Conservation (phyloP, 2,888 invertebrate species). For the Drosophila peninsularis region DNA sequence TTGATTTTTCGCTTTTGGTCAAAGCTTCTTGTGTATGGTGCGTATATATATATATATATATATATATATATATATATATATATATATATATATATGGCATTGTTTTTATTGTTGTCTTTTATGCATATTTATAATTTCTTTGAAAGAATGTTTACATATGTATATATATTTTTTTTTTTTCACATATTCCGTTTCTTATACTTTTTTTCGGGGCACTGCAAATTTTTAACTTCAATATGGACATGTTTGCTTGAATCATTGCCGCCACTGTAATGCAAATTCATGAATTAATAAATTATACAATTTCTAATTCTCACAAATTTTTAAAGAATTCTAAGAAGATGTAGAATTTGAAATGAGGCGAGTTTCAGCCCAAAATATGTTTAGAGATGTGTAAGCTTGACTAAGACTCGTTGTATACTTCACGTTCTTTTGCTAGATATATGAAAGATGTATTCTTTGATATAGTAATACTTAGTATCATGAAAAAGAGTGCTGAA, state of each 20-base stretch:
- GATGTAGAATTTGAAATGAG: no score
- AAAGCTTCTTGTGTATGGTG: constrained; percentile 51
- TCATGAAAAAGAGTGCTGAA: no score
- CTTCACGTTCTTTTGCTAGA: no score
- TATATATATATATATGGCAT: background rate
- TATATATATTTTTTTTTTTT: background rate
- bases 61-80: background rate
- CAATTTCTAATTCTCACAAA: no score
- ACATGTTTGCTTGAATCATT: background rate
- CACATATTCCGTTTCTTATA: constrained; percentile 15
- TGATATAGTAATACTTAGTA: no score
- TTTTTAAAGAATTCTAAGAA: background rate
- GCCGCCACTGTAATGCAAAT: no score
- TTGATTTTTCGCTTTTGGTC: constrained; percentile 36
- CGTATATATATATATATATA: background rate
- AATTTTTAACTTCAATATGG: constrained; percentile 8
- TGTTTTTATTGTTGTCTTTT: constrained; percentile 16
- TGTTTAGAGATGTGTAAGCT: no score
- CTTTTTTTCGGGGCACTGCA: constrained; percentile 10
- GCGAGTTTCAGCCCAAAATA: no score
- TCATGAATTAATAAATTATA: no score
- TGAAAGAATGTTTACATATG: constrained; percentile 51
- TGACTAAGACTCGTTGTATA: no score
- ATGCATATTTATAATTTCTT: constrained; percentile 57
- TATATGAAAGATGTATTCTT: no score